Base-by-base conservation (phyloP, 2,797 vertebrate genomes). In the Luscinia megarhynchos region DNA sequence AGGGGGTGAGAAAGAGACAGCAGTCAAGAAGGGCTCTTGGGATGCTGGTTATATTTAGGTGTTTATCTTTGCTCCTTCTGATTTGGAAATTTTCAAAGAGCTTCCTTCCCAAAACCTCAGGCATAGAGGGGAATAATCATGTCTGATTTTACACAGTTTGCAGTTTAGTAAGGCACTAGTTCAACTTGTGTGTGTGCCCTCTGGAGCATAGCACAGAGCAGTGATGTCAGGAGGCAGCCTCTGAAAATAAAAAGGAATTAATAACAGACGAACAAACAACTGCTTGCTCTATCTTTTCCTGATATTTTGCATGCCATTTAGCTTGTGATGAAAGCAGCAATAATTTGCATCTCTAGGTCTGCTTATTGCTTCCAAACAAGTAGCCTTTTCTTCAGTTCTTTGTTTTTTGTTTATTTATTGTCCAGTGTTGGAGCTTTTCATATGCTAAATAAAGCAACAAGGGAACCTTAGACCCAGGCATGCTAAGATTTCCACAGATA, bases 261-360 rank as follows among this genome's bases (percentile, higher is more conserved):
- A 82, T 82, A 92, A 83, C 77, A 79, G 93, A 86, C 59, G 80
- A 93, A 94, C 91, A 93, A 87, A 87, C 96, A 97, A 95, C 95
- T 97, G 87, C 97, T 97, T 97, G 96, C 94, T 95, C 92, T 95
- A 74, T 93, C 92, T 97, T 97, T 97, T 82, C 90, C 92, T 96
- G 93, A 90, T 85, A 92, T 38, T 84, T 88, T 97, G 97, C 96
- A 96, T 97, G 96, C 85, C 55, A 55, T 97, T 96, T 96, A 87
- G 69, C 67, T 92, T 95, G 94, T 94, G 77, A 92, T 89, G 75
- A 95, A 97, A 97, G 95, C 94, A 96, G 96, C 92, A 92, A 80
- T 79, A 87, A 95, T 96, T 97, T 95, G 82, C 95, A 97, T 96
- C 92, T 95, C 67, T 96, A 84, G 63, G 66, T 95, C 84, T 94